A percentile compares a stretch with the other conserved stretches of the same genome.
These are phyloP conservation scores for Paraescarpia echinospica DNA, from an alignment of 1,140 invertebrate species.

Conservation along the genomic window DNA sequence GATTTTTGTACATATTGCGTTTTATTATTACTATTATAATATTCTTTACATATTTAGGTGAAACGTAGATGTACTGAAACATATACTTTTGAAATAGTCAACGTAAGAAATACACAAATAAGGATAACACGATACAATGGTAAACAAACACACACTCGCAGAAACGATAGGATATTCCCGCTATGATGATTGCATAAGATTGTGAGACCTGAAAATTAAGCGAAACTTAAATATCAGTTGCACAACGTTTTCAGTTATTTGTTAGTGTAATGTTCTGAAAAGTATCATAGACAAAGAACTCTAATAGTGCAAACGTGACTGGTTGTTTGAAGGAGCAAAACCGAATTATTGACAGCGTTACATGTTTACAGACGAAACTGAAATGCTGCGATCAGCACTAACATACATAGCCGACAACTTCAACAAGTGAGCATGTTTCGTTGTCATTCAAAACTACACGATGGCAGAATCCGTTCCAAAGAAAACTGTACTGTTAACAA, in stretches of 20 bases:
- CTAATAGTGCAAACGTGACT: neutral
- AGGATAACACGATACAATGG: no score
- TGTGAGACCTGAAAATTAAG: no score
- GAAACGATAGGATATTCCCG: no score
- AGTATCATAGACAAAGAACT: neutral
- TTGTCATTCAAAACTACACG: neutral
- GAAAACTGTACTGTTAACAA: neutral
- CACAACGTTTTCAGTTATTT: neutral
- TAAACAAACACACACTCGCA: no score
- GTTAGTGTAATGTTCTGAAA: neutral
- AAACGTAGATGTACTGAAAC: no score
- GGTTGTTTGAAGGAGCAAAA: neutral
- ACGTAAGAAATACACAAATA: no score
- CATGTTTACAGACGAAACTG: constrained; percentile 14
- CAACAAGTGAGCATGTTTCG: constrained; percentile 41
- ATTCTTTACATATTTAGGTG: neutral
- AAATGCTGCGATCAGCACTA: constrained; percentile 46
- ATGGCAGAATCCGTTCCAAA: no score
- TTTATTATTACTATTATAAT: neutral
- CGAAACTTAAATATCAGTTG: neutral
- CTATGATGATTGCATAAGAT: no score
- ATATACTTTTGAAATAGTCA: no score
- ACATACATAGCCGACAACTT: constrained; percentile 50
- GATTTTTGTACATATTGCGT: neutral
- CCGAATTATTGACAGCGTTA: neutral